phyloP scores from a whole-genome alignment of 2,888 invertebrate species.

The Pecten maximus region DNA sequence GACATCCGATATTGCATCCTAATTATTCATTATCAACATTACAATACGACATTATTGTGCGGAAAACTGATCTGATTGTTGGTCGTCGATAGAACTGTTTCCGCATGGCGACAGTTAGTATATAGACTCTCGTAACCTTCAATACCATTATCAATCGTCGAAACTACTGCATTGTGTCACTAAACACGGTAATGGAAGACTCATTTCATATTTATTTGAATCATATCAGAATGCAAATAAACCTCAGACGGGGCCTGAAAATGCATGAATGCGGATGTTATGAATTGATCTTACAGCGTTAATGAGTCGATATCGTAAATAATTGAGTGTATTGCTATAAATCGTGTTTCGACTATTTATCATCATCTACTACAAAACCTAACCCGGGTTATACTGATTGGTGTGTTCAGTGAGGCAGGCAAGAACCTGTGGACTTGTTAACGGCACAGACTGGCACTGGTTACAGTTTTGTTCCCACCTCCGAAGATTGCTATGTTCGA shows the following conservation, averaged over 20 bases:
- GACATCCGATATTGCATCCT: too few relatives aligned
- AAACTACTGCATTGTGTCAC: background rate
- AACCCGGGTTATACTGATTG: background rate
- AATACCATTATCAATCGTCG: background rate
- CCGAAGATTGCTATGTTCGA: background rate
- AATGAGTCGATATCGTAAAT: constrained; percentile 16
- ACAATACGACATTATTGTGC: background rate
- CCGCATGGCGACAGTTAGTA: background rate
- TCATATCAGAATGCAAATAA: constrained; percentile 6
- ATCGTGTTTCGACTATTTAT: constrained; percentile 14
- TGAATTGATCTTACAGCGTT: background rate
- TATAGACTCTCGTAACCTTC: background rate
- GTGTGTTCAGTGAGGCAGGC: background rate
- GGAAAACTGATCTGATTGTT: background rate
- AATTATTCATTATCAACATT: too few relatives aligned
- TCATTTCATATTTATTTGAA: background rate
- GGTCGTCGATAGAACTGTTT: background rate
- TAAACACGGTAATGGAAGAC: background rate
- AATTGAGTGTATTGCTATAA: constrained; percentile 7
- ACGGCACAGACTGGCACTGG: background rate
- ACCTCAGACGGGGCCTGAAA: background rate
- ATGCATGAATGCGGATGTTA: background rate
- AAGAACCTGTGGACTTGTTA: background rate
- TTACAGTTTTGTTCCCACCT: background rate
- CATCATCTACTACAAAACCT: background rate